Conservation (phyloP, 2,888 invertebrate genomes). For the Therioaphis trifolii region DNA sequence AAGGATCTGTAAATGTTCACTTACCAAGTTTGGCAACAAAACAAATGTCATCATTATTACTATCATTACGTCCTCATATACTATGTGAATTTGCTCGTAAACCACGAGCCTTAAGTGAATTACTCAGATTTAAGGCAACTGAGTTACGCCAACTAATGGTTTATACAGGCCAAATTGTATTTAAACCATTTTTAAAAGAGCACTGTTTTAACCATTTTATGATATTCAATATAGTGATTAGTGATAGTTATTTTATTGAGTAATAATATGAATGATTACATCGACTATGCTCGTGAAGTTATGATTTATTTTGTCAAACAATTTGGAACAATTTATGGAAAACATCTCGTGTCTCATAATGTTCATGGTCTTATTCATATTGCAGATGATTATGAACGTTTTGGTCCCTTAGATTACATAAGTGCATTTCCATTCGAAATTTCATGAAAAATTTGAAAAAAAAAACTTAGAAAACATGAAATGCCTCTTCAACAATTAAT, state of each 20-base stretch:
- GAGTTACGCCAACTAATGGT: neutral
- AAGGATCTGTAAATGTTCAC: conserved; percentile 4
- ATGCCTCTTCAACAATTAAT: too few relatives aligned
- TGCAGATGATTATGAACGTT: too few relatives aligned
- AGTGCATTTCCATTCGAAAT: too few relatives aligned
- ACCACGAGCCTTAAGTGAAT: conserved; percentile 16
- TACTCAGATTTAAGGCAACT: neutral
- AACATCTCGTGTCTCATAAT: conserved; percentile 3
- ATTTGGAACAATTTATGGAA: conserved; percentile 10
- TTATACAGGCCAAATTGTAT: neutral
- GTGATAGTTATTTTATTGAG: neutral
- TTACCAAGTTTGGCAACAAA: conserved; percentile 10
- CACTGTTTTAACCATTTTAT: conserved; percentile 6
- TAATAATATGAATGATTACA: neutral
- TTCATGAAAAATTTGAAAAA: too few relatives aligned
- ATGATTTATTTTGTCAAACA: neutral
- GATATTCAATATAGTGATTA: neutral
- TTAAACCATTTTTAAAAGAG: neutral
- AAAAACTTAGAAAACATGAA: too few relatives aligned
- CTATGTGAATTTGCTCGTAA: conserved; percentile 49
- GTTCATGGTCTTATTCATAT: conserved; percentile 4
- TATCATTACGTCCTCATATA: conserved; percentile 17
- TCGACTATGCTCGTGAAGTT: neutral
- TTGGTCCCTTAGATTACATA: too few relatives aligned
- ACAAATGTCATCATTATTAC: neutral